Evolutionary conservation across 1,140 invertebrate genomes (phyloP), one percentile per base, ranked within the genome.

Genomic region (Odontomachus brunneus): DNA sequence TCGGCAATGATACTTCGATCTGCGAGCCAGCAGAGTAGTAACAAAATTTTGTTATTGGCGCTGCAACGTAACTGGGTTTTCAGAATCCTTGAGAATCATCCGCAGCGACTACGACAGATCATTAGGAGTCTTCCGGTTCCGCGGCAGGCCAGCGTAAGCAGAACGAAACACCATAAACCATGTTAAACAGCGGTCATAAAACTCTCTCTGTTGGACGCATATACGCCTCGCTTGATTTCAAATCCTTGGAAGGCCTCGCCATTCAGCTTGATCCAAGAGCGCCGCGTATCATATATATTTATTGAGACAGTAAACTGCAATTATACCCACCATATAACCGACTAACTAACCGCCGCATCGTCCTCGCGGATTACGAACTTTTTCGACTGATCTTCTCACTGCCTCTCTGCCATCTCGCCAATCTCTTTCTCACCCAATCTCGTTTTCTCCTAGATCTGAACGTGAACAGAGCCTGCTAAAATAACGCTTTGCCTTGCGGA

Each of bases 261-360:
- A 55, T 73, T 80, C 55, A 57, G 57, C 60, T 59, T 83, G 80
- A 65, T 80, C 69, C 48, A 53, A 26, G 48, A 69, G 75, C 80
- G 66, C 22, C 82, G 81, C 84, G 81, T 90, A 44, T 91, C 89
- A 80, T 92, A 88, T 92, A 91, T 92, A 92, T 93, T 93, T 93
- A 93, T 93, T 90, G 90, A 83, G 88, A 92, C 92, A 91, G 91
- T 93, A 92, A 93, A 93, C 88, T 89, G 90, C 89, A 93, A 93
- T 93, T 92, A 92, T 90, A 88, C 26, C 73, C 63, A 84, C 72
- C 83, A 81, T 91, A 88, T 91, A 88, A 91, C 86, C 78, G 87
- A 82, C 91, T 92, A 92, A 92, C 90, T 91, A 92, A 86, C 89
- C 84, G 73, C 72, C 67, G 17, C 49, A 3, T 62, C 65, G 74